phyloP scores from a whole-genome alignment of 2,888 invertebrate genomes.

The Perizoma flavofasciatum region DNA sequence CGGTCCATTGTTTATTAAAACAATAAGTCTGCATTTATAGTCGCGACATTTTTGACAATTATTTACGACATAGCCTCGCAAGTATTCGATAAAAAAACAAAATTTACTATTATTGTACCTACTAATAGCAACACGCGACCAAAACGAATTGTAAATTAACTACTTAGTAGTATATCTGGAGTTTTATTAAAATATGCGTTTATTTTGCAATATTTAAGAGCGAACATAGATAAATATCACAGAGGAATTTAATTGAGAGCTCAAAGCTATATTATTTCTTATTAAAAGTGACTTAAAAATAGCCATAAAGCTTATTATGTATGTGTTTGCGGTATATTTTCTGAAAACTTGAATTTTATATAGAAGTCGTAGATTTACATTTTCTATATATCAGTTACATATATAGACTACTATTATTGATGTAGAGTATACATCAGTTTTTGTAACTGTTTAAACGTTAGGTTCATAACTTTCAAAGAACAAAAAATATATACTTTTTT shows the following conservation, averaged over 20 bases:
- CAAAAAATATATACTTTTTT: too few species aligned
- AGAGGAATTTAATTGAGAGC: conserved; percentile 51
- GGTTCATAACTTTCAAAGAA: too few species aligned
- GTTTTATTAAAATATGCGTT: conserved; percentile 51
- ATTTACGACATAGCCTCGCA: conserved; percentile 60
- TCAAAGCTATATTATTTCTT: conserved; percentile 33
- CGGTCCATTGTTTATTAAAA: conserved; percentile 78
- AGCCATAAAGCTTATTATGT: conserved; percentile 36
- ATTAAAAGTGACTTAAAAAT: conserved; percentile 34
- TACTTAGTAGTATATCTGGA: conserved; percentile 53
- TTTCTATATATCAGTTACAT: too few species aligned
- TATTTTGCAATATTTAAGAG: conserved; percentile 50
- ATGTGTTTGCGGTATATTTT: conserved; percentile 19
- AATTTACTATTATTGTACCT: conserved; percentile 59
- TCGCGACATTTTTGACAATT: conserved; percentile 72
- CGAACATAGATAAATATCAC: conserved; percentile 44
- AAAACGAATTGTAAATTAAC: conserved; percentile 55
- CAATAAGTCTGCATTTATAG: conserved; percentile 76
- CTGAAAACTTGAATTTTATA: background rate
- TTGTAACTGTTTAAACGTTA: too few species aligned
- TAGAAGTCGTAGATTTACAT: background rate
- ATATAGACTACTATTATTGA: too few species aligned
- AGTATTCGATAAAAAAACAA: conserved; percentile 47
- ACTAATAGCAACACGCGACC: conserved; percentile 53
- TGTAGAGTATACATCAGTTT: too few species aligned